phyloP scores from a whole-genome alignment of 2,113 vertebrate genomes.

The Solenodon paradoxus region DNA sequence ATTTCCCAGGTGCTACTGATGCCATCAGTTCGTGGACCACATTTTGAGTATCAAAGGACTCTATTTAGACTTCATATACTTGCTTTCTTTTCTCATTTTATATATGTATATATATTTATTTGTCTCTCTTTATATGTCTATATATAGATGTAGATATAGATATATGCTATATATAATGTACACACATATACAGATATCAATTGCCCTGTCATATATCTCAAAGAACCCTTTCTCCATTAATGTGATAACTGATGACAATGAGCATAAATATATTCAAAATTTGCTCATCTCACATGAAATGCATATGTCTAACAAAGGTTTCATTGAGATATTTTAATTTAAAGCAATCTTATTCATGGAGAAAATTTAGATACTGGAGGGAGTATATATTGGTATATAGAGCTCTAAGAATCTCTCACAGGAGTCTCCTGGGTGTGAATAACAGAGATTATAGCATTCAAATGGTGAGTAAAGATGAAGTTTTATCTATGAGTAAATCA shows the following conservation, averaged over 20 bases:
- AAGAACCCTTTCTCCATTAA: neutral
- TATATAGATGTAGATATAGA: too few species aligned
- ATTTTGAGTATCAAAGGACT: neutral
- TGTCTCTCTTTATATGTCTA: too few species aligned
- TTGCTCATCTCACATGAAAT: neutral
- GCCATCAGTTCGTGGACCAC: neutral
- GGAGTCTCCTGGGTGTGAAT: neutral
- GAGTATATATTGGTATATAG: neutral
- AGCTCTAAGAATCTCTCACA: neutral
- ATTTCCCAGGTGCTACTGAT: neutral
- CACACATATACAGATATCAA: too few species aligned
- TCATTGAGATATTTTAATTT: neutral
- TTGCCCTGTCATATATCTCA: too few species aligned
- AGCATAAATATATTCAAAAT: neutral
- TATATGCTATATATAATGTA: too few species aligned
- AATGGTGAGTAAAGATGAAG: slow-evolving; percentile 1
- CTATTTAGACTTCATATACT: too few species aligned
- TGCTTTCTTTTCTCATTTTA: too few species aligned
- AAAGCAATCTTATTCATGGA: neutral
- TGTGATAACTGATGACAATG: neutral
- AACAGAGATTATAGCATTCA: neutral
- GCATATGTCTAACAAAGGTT: neutral
- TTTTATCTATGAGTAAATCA: neutral
- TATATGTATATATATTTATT: too few species aligned
- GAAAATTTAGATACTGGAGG: neutral